These are phyloP conservation scores for Stratiomys singularior DNA, from an alignment of 2,888 invertebrate species.

Conservation along the genomic window DNA sequence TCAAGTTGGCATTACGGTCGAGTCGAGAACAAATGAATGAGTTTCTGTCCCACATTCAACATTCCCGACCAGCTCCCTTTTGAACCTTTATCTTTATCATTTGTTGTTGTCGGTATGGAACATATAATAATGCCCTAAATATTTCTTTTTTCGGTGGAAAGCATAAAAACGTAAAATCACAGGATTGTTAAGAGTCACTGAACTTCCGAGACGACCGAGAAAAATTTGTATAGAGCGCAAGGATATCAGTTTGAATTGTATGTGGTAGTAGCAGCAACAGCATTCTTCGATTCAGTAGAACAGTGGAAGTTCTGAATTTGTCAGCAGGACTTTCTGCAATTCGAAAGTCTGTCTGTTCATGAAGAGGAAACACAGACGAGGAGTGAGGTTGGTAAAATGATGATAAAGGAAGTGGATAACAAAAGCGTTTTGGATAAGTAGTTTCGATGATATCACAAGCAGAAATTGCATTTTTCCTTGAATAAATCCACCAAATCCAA, in stretches of 20 bases:
- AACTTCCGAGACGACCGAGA: background rate
- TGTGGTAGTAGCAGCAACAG: too few species aligned
- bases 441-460: conserved; percentile 14
- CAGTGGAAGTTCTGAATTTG: too few species aligned
- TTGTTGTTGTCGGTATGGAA: too few species aligned
- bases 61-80: background rate
- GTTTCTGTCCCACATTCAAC: background rate
- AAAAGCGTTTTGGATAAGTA: conserved; percentile 14
- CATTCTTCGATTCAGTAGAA: too few species aligned
- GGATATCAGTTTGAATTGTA: too few species aligned
- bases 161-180: background rate
- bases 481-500: background rate
- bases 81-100: too few species aligned
- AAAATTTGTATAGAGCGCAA: too few species aligned
- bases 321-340: too few species aligned
- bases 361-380: too few species aligned
- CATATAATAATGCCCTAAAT: conserved; percentile 7
- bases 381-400: too few species aligned
- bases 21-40: background rate
- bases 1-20: background rate
- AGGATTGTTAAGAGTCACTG: background rate
- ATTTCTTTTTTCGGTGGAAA: background rate
- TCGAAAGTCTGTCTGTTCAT: too few species aligned
- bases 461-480: conserved; percentile 8
- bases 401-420: background rate